These are phyloP conservation scores for Brachionus manjavacas DNA, from an alignment of 1,140 invertebrate genomes.

Conservation along the genomic window DNA sequence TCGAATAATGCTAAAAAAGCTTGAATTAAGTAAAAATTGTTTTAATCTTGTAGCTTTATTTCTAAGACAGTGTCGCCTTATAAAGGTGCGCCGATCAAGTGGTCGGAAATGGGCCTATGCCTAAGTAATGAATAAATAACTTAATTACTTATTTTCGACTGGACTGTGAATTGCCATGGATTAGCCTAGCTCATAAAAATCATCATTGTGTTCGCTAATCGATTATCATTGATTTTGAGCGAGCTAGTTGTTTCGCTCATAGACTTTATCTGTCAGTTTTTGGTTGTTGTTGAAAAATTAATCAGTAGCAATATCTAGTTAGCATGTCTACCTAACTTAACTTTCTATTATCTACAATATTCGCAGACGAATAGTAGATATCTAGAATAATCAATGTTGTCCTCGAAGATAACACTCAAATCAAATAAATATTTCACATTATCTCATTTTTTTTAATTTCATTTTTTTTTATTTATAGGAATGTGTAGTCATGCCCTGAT, in stretches of 20 bases:
- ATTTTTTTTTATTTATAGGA: too few relatives aligned
- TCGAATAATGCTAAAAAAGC: too few relatives aligned
- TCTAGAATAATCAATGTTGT: not conserved
- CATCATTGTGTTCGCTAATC: not conserved
- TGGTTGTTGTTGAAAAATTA: not conserved
- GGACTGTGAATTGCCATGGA: not conserved
- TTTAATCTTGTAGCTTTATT: too few relatives aligned
- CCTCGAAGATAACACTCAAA: not conserved
- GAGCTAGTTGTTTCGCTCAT: not conserved
- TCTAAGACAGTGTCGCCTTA: too few relatives aligned
- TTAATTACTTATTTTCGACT: not conserved
- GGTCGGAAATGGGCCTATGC: too few relatives aligned
- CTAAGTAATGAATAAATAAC: too few relatives aligned
- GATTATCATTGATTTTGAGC: not conserved
- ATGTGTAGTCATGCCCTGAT: too few relatives aligned
- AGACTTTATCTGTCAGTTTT: slow-evolving; percentile 24
- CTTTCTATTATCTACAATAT: not conserved
- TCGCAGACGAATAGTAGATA: not conserved
- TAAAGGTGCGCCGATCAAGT: too few relatives aligned
- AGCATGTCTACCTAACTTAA: not conserved
- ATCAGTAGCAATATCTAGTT: not conserved
- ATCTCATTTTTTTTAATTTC: too few relatives aligned
- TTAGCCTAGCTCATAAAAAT: too few relatives aligned
- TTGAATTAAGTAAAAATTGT: too few relatives aligned
- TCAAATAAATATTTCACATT: too few relatives aligned